A percentile compares a stretch with the other conserved stretches of the same genome.
Evolutionary conservation across 1,140 invertebrate species (phyloP).

Genomic region (Temnothorax curvispinosus): DNA sequence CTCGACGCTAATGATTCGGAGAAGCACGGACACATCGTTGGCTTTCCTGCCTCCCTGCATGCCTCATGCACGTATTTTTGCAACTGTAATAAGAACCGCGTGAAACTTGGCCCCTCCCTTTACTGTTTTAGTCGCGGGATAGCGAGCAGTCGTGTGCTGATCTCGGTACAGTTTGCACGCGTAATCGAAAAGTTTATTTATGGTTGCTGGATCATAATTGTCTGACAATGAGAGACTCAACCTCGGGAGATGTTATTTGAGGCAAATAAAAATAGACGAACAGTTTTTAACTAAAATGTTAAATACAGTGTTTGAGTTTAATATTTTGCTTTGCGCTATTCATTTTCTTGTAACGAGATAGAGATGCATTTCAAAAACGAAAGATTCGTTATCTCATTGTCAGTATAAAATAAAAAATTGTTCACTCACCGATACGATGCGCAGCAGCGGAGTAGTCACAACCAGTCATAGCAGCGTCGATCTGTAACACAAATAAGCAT

Average conservation of each 20-base stretch:
- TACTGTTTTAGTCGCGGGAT: slow-evolving; percentile 72
- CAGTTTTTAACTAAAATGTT: background rate
- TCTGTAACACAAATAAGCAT: too few relatives aligned
- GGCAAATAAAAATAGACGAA: background rate
- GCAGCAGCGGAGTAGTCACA: too few relatives aligned
- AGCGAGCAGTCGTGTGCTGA: slow-evolving; percentile 63
- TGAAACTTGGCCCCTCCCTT: slow-evolving; percentile 66
- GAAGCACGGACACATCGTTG: slow-evolving; percentile 77
- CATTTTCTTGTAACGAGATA: background rate
- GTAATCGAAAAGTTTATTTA: slow-evolving; percentile 26
- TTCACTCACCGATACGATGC: too few relatives aligned
- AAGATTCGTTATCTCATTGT: too few relatives aligned
- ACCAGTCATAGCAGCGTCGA: too few relatives aligned
- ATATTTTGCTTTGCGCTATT: background rate
- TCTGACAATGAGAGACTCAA: background rate
- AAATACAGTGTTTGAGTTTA: background rate
- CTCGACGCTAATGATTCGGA: slow-evolving; percentile 80
- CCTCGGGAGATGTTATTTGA: background rate
- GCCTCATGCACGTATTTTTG: slow-evolving; percentile 71
- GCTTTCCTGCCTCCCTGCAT: slow-evolving; percentile 74
- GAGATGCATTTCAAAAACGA: background rate
- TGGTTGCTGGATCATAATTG: background rate
- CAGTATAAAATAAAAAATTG: too few relatives aligned
- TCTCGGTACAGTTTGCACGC: slow-evolving; percentile 48
- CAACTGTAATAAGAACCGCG: slow-evolving; percentile 71